Base-by-base conservation (phyloP, 2,797 vertebrate genomes). In the Crenichthys baileyi region DNA sequence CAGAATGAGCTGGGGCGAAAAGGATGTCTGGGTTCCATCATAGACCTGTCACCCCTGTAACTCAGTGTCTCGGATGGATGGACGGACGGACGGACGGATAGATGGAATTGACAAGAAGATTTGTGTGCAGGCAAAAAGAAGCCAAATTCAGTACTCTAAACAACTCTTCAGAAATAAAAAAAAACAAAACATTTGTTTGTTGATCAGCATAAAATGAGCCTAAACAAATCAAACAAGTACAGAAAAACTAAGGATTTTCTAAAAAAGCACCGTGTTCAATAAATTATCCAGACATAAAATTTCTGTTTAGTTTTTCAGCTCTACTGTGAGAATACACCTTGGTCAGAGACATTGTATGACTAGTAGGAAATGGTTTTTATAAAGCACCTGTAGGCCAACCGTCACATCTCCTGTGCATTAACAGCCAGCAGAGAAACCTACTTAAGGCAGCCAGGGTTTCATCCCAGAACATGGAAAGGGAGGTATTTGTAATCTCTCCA, bases 401-500 rank as follows among this genome's bases (percentile, higher is more conserved):
- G 74, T 83, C 75, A 68, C 31, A 55, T 61, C 84, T 81, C 73
- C 61, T 44, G 80, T n/a, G 73, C 68, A 79, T 75, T 84, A 85
- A 81, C 70, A 75, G 71, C 79, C 58, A 56, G 75, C 79, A 77
- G 79, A 29, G 48, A 79, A 80, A 61, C 44, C 56, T 50, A 68
- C 83, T 86, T 78, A 87, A 73, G 31, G 48, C 83, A 77, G 82
- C 75, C 79, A 76, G 55, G 76, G 73, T 83, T 88, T 85, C 72
- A 72, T 82, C 79, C 77, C 81, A 63, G 83, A 81, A 89, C 85
- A 74, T 81, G 84, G 86, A 83, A 78, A 84, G 76, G 83, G 82
- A 86, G 78, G 76, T 79, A 79, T 79, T 76, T 75, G 70, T 82
- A 87, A 90, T 87, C 86, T 78, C 84, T 74, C 80, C 70, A 79